Base-by-base conservation (phyloP, 2,797 vertebrate genomes). In the Caiman crocodilus region DNA sequence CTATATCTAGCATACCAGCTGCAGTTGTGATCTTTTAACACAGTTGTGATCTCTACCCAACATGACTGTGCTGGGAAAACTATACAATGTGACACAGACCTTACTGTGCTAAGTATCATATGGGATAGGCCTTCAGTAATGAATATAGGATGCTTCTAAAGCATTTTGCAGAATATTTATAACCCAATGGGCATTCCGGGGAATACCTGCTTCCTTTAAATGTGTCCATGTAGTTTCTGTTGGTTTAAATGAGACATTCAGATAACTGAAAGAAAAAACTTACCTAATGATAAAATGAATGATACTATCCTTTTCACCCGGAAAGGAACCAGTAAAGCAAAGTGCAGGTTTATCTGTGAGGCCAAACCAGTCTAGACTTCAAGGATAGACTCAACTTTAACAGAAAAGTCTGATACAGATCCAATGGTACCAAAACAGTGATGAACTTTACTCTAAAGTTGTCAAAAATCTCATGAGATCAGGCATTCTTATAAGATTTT, bases 281-380 rank as follows among this genome's bases (percentile, higher is more conserved):
- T 23, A 6, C 77, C 8, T 7, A 42, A 8, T 78, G n/a, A n/a
- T n/a, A n/a, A n/a, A n/a, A n/a, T 30, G 85, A 56, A 60, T 4
- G 82, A 16, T 94, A 94, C 85, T 60, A 58, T n/a, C 14, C 32
- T 92, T 88, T 87, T 73, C 15, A 56, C 1, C 57, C 26, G 77
- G 0, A 0, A 8, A 89, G 13, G 42, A 42, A 42, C 42, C 42
- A 42, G 42, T 1, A 0, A 42, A 20, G 26, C 63, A 79, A 84
- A 56, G 69, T 56, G 82, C 3, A 1, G 42, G 50, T 82, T 85
- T 64, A 16, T 30, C 81, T 69, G 6, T 56, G 30, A 79, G 23
- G 20, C 3, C n/a, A 82, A 7, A 65, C 94, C 82, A 79, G 85
- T 10, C 60, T 56, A 82, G 90, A 21, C 78, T 69, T 50, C n/a